These are phyloP conservation scores for Oceanodroma tethys DNA, from an alignment of 2,113 vertebrate species.

Conservation along the genomic window DNA sequence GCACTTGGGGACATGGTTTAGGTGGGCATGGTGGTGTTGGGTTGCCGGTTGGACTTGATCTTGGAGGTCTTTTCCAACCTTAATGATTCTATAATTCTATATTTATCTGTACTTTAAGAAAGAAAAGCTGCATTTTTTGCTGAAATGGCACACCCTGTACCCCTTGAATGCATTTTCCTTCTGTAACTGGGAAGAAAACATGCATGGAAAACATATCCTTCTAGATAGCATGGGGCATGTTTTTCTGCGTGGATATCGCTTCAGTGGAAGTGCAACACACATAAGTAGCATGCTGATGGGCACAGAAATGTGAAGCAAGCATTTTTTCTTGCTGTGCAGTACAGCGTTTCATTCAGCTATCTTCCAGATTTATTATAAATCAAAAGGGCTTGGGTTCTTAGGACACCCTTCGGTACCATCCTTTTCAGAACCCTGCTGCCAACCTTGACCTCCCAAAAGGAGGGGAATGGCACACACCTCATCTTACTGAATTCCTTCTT, in stretches of 20 bases:
- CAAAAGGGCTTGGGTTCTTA: not conserved
- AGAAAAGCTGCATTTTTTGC: not conserved
- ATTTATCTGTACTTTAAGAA: not conserved
- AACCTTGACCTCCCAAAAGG: not conserved
- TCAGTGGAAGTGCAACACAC: not conserved
- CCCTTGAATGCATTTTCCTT: not conserved
- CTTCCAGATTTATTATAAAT: not conserved
- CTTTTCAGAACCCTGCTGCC: not conserved
- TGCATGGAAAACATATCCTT: not conserved
- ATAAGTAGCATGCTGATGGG: not conserved
- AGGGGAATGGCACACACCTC: not conserved
- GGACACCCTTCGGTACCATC: not conserved
- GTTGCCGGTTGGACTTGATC: too few species aligned
- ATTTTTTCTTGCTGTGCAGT: not conserved
- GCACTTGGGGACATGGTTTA: too few species aligned
- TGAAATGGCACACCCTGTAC: not conserved
- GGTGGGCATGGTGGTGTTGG: too few species aligned
- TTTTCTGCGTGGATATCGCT: not conserved
- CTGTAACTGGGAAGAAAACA: not conserved
- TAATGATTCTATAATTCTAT: too few species aligned
- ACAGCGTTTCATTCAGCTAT: not conserved
- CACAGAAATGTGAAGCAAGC: not conserved
- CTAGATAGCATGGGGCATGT: not conserved
- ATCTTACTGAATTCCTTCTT: not conserved
- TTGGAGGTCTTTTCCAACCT: too few species aligned